Conservation (phyloP, 2,888 invertebrate genomes). For the Sesia apiformis region DNA sequence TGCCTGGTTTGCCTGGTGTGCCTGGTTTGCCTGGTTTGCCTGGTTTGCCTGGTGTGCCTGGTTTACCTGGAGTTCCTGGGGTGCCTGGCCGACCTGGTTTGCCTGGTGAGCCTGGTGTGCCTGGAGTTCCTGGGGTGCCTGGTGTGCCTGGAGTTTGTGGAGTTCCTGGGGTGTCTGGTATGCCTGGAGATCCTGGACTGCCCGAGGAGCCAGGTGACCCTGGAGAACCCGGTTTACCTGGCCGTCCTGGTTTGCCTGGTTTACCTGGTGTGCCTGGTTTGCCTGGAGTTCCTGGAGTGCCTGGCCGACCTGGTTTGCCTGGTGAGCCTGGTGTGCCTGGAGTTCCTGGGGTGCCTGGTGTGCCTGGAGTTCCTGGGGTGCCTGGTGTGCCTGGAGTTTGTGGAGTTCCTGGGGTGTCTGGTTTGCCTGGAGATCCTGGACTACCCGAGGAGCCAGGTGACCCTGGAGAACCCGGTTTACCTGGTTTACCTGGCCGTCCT, state of each 20-base stretch:
- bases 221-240: background rate
- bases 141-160: constrained; percentile 3
- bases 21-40: background rate
- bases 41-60: background rate
- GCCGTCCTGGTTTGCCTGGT: background rate
- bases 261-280: background rate
- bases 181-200: too few relatives aligned
- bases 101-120: background rate
- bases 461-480: background rate
- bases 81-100: background rate
- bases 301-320: background rate
- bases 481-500: too few relatives aligned
- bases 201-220: too few relatives aligned
- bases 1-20: too few relatives aligned
- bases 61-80: background rate
- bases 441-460: background rate
- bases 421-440: background rate
- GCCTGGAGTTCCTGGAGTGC: too few relatives aligned
- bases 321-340: background rate
- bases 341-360: background rate
- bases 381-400: background rate
- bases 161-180: constrained; percentile 2
- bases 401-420: background rate
- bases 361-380: background rate
- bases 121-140: constrained; percentile 1